Percentiles rank a stretch among this genome's conserved stretches.
Evolutionary conservation across 2,888 invertebrate genomes (phyloP).

Genomic region (Gisinianus flammeolus): DNA sequence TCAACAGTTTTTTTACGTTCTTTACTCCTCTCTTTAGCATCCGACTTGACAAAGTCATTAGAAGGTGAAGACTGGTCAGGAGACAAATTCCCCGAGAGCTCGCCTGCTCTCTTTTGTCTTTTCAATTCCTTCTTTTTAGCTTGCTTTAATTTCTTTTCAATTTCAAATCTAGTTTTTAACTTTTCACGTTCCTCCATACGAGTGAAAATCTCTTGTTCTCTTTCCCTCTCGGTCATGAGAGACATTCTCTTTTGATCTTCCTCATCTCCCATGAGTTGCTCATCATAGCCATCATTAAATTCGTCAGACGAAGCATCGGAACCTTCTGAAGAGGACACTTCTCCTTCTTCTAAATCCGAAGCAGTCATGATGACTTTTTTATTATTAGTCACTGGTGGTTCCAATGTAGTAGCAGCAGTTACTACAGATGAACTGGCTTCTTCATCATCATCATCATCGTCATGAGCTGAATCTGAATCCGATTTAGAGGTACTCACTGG

Average conservation of each 20-base stretch:
- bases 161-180: constrained; percentile 93
- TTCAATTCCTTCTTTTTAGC: constrained; percentile 75
- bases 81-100: background rate
- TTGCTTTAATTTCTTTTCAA: constrained; percentile 87
- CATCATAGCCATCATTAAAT: constrained; percentile 96
- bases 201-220: constrained; percentile 96
- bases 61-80: background rate
- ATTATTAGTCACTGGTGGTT: constrained; percentile 53
- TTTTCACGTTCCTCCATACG: constrained; percentile 93
- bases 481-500: constrained; percentile 62
- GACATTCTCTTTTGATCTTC: constrained; percentile 89
- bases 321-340: constrained; percentile 72
- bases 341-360: constrained; percentile 87
- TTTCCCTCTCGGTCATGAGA: constrained; percentile 93
- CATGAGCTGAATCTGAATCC: constrained; percentile 62
- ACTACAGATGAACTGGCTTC: constrained; percentile 58
- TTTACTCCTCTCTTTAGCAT: constrained; percentile 78
- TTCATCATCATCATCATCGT: too few relatives aligned
- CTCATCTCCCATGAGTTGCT: constrained; percentile 95
- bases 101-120: constrained; percentile 32
- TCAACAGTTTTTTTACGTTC: constrained; percentile 90
- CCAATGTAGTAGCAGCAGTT: constrained; percentile 29
- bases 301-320: constrained; percentile 70
- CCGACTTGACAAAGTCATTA: constrained; percentile 62
- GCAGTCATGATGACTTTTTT: constrained; percentile 19